A percentile compares a stretch with the other conserved stretches of the same genome.
phyloP scores from a whole-genome alignment of 2,797 vertebrate genomes.

The Sternotherus odoratus region DNA sequence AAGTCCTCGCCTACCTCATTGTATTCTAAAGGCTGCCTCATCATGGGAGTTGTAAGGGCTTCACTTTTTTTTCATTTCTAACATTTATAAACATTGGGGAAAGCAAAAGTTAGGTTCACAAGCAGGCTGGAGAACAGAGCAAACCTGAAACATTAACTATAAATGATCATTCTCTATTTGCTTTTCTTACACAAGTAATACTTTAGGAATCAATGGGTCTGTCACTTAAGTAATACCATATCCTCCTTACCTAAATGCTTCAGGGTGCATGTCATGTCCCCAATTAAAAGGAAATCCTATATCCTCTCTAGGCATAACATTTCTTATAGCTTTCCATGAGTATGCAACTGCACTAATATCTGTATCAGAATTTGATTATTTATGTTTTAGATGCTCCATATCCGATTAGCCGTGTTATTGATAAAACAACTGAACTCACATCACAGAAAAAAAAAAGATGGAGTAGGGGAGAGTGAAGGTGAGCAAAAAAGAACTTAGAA shows the following conservation, averaged over 20 bases:
- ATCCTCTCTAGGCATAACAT: not conserved
- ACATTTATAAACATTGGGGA: not conserved
- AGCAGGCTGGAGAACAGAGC: not conserved
- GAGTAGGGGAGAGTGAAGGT: not conserved
- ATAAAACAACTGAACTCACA: not conserved
- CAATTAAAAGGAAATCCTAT: not conserved
- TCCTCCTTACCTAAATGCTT: constrained; percentile 33
- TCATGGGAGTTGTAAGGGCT: not conserved
- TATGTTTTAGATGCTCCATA: not conserved
- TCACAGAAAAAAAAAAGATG: not conserved
- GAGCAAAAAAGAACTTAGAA: not conserved
- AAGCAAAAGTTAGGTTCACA: not conserved
- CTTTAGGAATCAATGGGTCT: not conserved
- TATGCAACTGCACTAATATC: not conserved
- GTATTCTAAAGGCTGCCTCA: not conserved
- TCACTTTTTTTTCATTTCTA: not conserved
- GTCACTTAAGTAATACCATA: not conserved
- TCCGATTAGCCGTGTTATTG: not conserved
- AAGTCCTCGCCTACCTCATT: constrained; percentile 14
- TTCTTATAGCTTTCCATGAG: not conserved
- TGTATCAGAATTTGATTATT: not conserved
- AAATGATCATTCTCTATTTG: not conserved
- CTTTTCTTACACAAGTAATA: constrained; percentile 41
- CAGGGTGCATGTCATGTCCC: not conserved
- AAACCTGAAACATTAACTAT: constrained; percentile 10